These are phyloP conservation scores for Rhinoderma darwinii DNA, from an alignment of 2,113 vertebrate genomes.

Conservation along the genomic window DNA sequence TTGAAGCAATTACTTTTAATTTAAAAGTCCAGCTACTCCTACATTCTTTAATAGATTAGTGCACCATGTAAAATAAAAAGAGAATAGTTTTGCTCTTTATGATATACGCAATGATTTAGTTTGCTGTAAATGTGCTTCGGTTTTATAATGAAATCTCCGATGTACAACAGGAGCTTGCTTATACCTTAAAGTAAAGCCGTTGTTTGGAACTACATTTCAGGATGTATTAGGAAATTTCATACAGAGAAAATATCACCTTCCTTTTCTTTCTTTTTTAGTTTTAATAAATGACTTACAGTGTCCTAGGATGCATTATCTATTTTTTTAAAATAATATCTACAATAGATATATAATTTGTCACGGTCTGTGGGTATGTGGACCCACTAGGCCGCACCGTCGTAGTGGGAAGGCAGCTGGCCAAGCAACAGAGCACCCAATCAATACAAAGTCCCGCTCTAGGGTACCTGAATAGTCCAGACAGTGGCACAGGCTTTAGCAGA, in stretches of 20 bases:
- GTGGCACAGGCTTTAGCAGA: too few relatives aligned
- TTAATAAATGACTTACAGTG: too few relatives aligned
- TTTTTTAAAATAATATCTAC: too few relatives aligned
- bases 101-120: background rate
- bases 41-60: background rate
- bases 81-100: background rate
- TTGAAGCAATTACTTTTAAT: background rate
- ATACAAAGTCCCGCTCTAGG: too few relatives aligned
- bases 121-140: background rate
- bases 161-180: background rate
- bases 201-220: background rate
- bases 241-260: background rate
- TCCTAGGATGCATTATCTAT: too few relatives aligned
- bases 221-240: background rate
- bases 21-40: conserved; percentile 6
- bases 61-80: background rate
- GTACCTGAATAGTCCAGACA: too few relatives aligned
- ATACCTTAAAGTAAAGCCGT: background rate
- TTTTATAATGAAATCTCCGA: background rate
- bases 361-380: too few relatives aligned
- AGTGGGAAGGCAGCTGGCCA: too few relatives aligned
- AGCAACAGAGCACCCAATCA: too few relatives aligned
- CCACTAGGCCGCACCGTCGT: too few relatives aligned
- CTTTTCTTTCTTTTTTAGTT: background rate
- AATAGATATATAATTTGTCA: too few relatives aligned